Conservation (phyloP, 2,888 invertebrate genomes). For the Brachycybe producta region DNA sequence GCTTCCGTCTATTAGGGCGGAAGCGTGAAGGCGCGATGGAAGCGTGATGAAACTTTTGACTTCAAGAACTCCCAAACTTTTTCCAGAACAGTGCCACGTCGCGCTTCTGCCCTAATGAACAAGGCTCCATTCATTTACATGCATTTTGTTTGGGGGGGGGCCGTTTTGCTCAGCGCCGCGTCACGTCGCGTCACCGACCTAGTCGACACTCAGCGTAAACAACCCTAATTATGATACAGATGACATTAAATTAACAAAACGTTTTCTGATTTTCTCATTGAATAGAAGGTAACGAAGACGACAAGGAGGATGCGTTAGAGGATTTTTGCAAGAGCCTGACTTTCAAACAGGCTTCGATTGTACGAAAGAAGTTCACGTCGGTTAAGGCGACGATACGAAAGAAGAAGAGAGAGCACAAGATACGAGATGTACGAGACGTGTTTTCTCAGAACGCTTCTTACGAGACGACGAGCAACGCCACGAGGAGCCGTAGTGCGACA, state of each 20-base stretch:
- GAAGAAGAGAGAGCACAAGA: conserved; percentile 39
- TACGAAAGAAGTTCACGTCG: conserved; percentile 56
- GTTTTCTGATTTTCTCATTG: background rate
- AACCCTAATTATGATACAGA: background rate
- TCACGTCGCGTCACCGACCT: too few relatives aligned
- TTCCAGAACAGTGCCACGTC: too few relatives aligned
- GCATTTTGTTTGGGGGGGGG: too few relatives aligned
- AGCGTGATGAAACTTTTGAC: too few relatives aligned
- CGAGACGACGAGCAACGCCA: conserved; percentile 60
- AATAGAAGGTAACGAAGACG: conserved; percentile 15
- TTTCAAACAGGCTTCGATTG: conserved; percentile 56
- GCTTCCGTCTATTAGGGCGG: too few relatives aligned
- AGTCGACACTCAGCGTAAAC: too few relatives aligned
- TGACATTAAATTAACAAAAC: background rate
- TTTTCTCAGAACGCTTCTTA: conserved; percentile 11
- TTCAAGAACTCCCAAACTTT: too few relatives aligned
- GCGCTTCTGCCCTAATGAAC: too few relatives aligned
- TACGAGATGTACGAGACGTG: conserved; percentile 69
- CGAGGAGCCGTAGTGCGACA: conserved; percentile 55
- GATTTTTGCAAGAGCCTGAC: conserved; percentile 27
- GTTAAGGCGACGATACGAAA: conserved; percentile 61
- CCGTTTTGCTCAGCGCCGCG: too few relatives aligned
- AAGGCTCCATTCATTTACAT: too few relatives aligned
- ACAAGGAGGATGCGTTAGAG: conserved; percentile 13
- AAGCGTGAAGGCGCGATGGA: too few relatives aligned